Base-by-base conservation (phyloP, 2,113 vertebrate species). In the Bungarus multicinctus region DNA sequence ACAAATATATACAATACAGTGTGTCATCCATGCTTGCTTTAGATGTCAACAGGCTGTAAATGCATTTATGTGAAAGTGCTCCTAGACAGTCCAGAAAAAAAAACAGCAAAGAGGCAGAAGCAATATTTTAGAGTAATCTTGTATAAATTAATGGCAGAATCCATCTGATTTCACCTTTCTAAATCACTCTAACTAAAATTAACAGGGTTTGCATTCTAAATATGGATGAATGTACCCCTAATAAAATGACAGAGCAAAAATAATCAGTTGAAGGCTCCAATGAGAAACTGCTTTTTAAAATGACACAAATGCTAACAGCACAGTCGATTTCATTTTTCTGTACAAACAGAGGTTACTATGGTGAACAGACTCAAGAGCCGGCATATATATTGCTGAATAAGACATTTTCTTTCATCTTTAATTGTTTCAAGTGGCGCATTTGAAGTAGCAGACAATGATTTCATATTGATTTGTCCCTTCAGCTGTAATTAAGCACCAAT, bases 361-460 rank as follows among this genome's bases (percentile, higher is more conserved):
- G 97, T 69, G 87, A 98, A 93, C 54, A 87, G 52, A 89, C 64
- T 91, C 92, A 91, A 92, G 94, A 94, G 93, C 95, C 11, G 0
- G 92, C 94, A 95, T 92, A 95, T 96, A 95, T 39, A 88, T 52
- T 93, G 90, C 89, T 60, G 69, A 96, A 89, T 89, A 91, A 95
- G 95, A 97, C 97, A 96, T 96, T 96, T 97, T 97, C 96, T 97
- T 97, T 98, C 97, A 97, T 97, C 97, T 96, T 96, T 94, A 95
- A 91, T 92, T 96, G 95, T 96, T 96, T 97, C 96, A 96, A 96
- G 94, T 94, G 94, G 96, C 95, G 92, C 91, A 91, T 81, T 94
- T 94, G 95, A 97, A 94, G 93, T 74, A 95, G 93, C 57, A 94
- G 93, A 91, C 96, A 95, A 95, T 93, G 89, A 92, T 93, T 96